Evolutionary conservation across 2,797 vertebrate species (phyloP), one percentile per base, ranked within the genome.

Genomic region (Triplophysa bombifrons): DNA sequence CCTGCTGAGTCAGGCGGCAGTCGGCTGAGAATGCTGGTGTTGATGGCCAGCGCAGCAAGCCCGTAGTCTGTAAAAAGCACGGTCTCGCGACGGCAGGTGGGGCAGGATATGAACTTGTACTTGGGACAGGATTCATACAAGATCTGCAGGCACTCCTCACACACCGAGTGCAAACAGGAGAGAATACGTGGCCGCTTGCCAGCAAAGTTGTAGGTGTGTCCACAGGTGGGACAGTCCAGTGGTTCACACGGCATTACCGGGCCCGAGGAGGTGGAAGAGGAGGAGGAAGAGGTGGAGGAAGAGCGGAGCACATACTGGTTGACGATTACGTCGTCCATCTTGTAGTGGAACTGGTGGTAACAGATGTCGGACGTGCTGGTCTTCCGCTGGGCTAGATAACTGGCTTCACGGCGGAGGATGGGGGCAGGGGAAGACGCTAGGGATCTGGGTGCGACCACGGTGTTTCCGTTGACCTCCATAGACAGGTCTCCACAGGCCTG

Each of bases 61-160:
- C 97, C 98, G 1, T 99, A 99, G 94, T 99, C 98, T 2, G 98
- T 99, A 93, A 99, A 99, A 83, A 99, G 97, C 90, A 99, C 98
- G 14, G 98, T 99, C 91, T 99, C 98, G 0, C 97, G 95, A 86
- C 95, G 95, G 91, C 98, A 99, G 14, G 96, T 97, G 82, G 98
- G 98, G 89, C 98, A 99, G 72, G 98, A 99, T 93, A 99, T 99
- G 94, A 99, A 99, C 92, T 99, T 99, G 92, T 99, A 99, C 92
- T 98, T 99, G 86, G 98, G 98, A 84, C 98, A 99, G 84, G 98
- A 99, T 92, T 99, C 97, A 0, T 99, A 99, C 84, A 99, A 97
- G 90, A 99, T 98, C 93, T 99, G 97, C 93, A 99, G 93, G 88
- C 98, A 99, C 89, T 98, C 97, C 94, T 99, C 98, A 1, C 98